Evolutionary conservation across 2,113 vertebrate species (phyloP).

Genomic region (Pluvialis apricaria): DNA sequence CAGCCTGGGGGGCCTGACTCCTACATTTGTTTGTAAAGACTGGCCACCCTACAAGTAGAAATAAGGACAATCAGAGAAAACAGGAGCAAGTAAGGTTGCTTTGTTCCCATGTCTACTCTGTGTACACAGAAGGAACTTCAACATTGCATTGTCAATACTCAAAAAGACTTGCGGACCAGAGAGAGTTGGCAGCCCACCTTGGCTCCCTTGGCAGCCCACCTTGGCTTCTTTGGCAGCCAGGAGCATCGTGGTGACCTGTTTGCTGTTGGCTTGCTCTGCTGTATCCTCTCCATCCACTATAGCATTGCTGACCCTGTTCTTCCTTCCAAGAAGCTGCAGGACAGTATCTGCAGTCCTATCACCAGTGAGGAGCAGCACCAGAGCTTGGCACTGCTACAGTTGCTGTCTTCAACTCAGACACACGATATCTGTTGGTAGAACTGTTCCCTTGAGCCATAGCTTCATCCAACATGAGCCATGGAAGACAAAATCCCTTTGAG

Average conservation of each 20-base stretch:
- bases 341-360: background rate
- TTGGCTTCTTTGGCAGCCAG: background rate
- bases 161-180: background rate
- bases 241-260: background rate
- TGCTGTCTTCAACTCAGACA: background rate
- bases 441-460: background rate
- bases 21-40: background rate
- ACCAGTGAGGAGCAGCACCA: background rate
- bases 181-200: background rate
- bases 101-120: background rate
- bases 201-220: background rate
- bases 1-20: background rate
- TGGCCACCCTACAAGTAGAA: background rate
- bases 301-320: background rate
- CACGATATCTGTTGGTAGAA: background rate
- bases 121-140: background rate
- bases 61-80: background rate
- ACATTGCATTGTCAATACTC: accelerated
- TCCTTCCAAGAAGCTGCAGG: background rate
- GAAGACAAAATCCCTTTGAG: background rate
- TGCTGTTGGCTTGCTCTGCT: background rate
- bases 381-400: background rate
- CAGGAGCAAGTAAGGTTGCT: accelerated
- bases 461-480: background rate
- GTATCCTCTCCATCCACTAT: background rate